Conservation (phyloP, 2,113 vertebrate genomes). For the Fregetta grallaria region DNA sequence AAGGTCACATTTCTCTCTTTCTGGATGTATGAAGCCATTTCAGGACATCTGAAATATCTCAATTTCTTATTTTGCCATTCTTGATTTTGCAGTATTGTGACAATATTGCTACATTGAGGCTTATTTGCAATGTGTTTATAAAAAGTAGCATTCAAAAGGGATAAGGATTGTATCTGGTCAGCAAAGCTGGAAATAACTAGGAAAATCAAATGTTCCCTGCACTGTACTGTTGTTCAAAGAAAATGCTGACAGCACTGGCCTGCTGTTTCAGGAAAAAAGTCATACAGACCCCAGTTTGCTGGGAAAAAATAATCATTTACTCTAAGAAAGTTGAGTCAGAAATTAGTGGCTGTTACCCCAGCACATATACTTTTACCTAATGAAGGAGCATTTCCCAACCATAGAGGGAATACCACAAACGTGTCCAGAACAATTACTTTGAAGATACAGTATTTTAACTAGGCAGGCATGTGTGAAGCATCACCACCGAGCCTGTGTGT, state of each 20-base stretch:
- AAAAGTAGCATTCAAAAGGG: background rate
- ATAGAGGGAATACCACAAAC: background rate
- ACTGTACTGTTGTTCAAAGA: background rate
- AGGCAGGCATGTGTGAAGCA: background rate
- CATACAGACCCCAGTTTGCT: background rate
- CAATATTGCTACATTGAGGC: background rate
- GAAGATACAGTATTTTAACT: background rate
- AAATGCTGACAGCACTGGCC: background rate
- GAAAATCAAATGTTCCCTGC: background rate
- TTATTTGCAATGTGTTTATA: background rate
- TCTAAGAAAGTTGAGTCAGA: background rate
- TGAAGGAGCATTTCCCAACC: background rate
- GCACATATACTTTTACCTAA: background rate
- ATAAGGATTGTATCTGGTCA: background rate
- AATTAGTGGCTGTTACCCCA: background rate
- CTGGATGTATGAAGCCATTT: background rate
- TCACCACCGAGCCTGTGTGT: background rate
- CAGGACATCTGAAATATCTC: background rate
- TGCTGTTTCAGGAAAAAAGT: background rate
- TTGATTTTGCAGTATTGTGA: background rate
- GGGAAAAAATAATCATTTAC: background rate
- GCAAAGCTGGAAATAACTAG: background rate
- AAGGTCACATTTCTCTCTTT: background rate
- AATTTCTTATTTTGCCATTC: background rate
- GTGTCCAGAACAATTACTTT: background rate